These are phyloP conservation scores for Caenorhabditis uteleia DNA, from an alignment of 2,888 invertebrate species.

Conservation along the genomic window DNA sequence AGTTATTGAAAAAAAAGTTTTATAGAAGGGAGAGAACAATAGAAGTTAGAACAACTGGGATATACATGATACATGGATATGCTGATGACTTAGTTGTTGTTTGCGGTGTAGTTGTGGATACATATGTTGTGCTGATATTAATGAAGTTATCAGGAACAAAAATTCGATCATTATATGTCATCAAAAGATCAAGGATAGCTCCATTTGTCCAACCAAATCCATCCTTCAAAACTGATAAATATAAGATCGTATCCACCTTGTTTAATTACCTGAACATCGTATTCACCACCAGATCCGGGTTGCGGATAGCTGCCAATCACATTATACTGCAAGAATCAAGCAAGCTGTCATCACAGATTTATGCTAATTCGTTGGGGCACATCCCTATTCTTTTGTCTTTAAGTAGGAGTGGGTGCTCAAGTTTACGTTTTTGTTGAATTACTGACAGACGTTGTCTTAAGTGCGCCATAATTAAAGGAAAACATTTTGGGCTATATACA, in stretches of 20 bases:
- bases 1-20: neutral
- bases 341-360: slow-evolving; percentile 33
- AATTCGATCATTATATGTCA: slow-evolving; percentile 60
- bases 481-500: no score
- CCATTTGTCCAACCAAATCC: slow-evolving; percentile 69
- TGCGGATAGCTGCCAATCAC: slow-evolving; percentile 57
- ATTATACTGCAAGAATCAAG: slow-evolving; percentile 55
- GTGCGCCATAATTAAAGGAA: no score
- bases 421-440: slow-evolving; percentile 30
- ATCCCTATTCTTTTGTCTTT: neutral
- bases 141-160: slow-evolving; percentile 30
- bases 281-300: slow-evolving; percentile 63
- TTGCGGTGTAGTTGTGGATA: neutral
- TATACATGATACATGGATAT: no score
- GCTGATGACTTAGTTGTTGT: slow-evolving; percentile 8
- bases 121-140: slow-evolving; percentile 6
- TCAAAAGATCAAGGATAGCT: slow-evolving; percentile 61
- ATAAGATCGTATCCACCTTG: neutral
- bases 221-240: slow-evolving; percentile 25
- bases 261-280: slow-evolving; percentile 54
- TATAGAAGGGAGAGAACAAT: slow-evolving; percentile 11
- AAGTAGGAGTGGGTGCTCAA: slow-evolving; percentile 6
- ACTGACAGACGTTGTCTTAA: slow-evolving; percentile 40
- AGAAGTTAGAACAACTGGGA: slow-evolving; percentile 20
- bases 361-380: slow-evolving; percentile 21